Conservation (phyloP, 2,797 vertebrate genomes). For the Pangasius djambal region DNA sequence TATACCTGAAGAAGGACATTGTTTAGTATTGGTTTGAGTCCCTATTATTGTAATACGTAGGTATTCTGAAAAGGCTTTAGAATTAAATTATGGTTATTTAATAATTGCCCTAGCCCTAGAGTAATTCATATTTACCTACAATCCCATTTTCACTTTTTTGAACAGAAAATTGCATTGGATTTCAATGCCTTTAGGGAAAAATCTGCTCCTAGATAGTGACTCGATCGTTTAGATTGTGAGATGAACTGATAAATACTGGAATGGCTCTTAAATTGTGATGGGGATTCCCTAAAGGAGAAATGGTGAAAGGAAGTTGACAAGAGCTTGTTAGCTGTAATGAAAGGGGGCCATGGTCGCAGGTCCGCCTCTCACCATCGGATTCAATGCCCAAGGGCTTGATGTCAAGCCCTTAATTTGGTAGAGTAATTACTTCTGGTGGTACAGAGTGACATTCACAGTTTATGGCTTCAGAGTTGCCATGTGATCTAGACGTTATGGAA, state of each 20-base stretch:
- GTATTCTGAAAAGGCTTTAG: not conserved
- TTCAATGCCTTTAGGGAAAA: not conserved
- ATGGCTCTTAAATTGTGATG: not conserved
- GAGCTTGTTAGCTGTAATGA: constrained; percentile 23
- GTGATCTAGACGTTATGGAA: not conserved
- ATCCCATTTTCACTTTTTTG: not conserved
- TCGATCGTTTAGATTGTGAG: not conserved
- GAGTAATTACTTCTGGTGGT: constrained; percentile 10
- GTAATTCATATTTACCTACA: not conserved
- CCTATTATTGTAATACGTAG: not conserved
- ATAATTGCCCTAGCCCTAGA: not conserved
- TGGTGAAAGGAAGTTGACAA: constrained; percentile 10
- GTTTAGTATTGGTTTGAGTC: not conserved
- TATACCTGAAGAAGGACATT: not conserved
- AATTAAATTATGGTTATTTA: not conserved
- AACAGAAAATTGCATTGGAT: not conserved
- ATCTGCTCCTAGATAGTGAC: not conserved
- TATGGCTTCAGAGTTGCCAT: not conserved
- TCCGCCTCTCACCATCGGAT: constrained; percentile 2
- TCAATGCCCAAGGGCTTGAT: constrained; percentile 15
- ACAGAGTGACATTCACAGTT: not conserved
- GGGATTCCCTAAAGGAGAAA: constrained; percentile 11
- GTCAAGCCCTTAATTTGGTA: constrained; percentile 22
- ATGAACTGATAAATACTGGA: not conserved
- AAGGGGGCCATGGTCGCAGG: not conserved